Evolutionary conservation across 2,888 invertebrate genomes (phyloP), one percentile per base, ranked within the genome.

Genomic region (Tupiocoris notatus): DNA sequence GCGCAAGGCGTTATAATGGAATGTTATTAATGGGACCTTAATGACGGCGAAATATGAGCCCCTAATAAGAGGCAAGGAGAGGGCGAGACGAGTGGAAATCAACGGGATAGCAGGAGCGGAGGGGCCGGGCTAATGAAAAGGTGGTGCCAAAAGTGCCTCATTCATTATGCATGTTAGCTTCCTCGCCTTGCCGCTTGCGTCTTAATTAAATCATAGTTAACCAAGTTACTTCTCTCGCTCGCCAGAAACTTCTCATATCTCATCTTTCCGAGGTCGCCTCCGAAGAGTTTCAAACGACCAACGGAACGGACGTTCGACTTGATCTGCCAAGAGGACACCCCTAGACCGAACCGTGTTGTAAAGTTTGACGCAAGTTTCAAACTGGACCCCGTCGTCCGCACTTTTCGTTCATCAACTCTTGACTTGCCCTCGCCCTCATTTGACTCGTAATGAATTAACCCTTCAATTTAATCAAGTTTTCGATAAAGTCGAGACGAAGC

Each of bases 121-220:
- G 39, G 12, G 39, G n/a, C n/a, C n/a, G n/a, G 39, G 67, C 76
- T 76, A 76, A 76, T 76, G 76, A 76, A 76, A 76, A 76, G 76
- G 76, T 65, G 76, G 76, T 76, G 76, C 76, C 76, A 76, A 76
- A 76, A 76, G 76, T 76, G 76, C 64, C 76, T 76, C 76, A 76
- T 76, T 76, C 76, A 76, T 76, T 76, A 76, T 76, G 76, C 76
- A 76, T 76, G 76, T 76, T 76, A 76, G 76, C 76, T 76, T 65
- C 62, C 56, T 57, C 65, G 64, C 67, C 39, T 67, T 76, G 67
- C 58, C 67, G 59, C 75, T 76, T 67, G 67, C 67, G 39, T 67
- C 76, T 76, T 76, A 76, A 76, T 76, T 76, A 76, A 76, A 76
- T 76, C 67, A 76, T 76, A 76, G 76, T 76, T 76, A 76, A 76